Base-by-base conservation (phyloP, 2,113 vertebrate genomes). In the Caranx ignobilis region DNA sequence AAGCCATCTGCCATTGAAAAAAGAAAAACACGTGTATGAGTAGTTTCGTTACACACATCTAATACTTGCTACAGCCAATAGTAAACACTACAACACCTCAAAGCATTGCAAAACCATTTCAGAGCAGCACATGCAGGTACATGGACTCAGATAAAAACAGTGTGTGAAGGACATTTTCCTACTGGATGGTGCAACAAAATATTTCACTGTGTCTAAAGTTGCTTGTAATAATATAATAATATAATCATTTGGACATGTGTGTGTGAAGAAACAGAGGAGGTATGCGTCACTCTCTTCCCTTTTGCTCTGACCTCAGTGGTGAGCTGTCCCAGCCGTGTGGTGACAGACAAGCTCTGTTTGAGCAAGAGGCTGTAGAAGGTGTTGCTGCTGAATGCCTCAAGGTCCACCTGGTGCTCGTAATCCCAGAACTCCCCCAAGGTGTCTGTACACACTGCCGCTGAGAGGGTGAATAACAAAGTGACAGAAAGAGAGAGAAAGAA, bases 361-460 rank as follows among this genome's bases (percentile, higher is more conserved):
- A 96, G 92, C 70, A 98, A 89, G 1, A 96, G 92, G 37, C 93
- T 93, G 62, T 96, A 98, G 92, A 98, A 99, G 39, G 92, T 87
- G 45, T 90, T 93, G 73, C 95, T 95, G 73, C 95, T 95, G 66
- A 98, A 99, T 0, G 93, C 92, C 41, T 98, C 97, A 1, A 98
- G 92, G 79, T 98, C 96, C 1, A 98, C 80, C 71, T 95, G 96
- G 21, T 96, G 94, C 16, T 97, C 95, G 0, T 95, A 92, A 71
- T 96, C 94, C 96, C 96, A 97, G 75, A 78, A 93, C 11, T 94
- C 93, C 9, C 90, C 89, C 5, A 16, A 65, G 11, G 32, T 79
- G 45, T 87, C 89, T 52, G 63, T 54, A 47, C 82, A 86, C 37
- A 75, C 70, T 56, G 34, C 63, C n/a, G 15, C 21, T 16, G 60